These are phyloP conservation scores for Amia ocellicauda DNA, from an alignment of 2,113 vertebrate species.

Conservation along the genomic window DNA sequence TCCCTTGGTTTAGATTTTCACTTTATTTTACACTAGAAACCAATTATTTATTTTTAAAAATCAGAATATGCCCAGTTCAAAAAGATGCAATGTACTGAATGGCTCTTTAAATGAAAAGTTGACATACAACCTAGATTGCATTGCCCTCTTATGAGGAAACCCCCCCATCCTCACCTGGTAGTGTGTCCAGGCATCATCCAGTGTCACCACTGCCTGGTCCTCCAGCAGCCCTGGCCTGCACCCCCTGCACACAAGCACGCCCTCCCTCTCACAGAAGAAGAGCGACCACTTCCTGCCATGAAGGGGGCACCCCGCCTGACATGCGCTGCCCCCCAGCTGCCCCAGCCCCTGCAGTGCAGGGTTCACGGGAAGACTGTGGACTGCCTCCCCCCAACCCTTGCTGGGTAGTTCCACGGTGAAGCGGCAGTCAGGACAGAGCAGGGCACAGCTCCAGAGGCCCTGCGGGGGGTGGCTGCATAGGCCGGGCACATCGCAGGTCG, in stretches of 20 bases:
- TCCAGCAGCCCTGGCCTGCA: neutral
- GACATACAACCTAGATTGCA: no score
- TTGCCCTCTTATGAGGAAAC: no score
- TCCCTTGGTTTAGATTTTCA: no score
- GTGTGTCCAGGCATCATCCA: neutral
- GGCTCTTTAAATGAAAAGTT: no score
- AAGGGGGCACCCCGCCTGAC: neutral
- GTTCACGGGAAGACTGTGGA: conserved; percentile 50
- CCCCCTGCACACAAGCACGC: neutral
- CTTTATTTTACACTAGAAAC: no score
- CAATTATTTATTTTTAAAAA: no score
- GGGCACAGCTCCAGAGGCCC: no score
- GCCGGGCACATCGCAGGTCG: neutral
- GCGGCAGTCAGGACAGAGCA: conserved; percentile 49
- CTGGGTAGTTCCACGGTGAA: conserved; percentile 58
- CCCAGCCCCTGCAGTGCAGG: conserved; percentile 27
- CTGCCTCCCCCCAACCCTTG: conserved; percentile 46
- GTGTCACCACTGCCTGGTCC: neutral
- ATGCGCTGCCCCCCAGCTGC: no score
- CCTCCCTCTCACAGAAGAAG: neutral
- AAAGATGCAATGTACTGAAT: no score
- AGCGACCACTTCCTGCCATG: neutral
- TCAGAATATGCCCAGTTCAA: no score
- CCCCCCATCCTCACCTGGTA: no score
- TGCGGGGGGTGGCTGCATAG: no score